phyloP scores from a whole-genome alignment of 2,888 invertebrate genomes.

The Clanis bilineata region DNA sequence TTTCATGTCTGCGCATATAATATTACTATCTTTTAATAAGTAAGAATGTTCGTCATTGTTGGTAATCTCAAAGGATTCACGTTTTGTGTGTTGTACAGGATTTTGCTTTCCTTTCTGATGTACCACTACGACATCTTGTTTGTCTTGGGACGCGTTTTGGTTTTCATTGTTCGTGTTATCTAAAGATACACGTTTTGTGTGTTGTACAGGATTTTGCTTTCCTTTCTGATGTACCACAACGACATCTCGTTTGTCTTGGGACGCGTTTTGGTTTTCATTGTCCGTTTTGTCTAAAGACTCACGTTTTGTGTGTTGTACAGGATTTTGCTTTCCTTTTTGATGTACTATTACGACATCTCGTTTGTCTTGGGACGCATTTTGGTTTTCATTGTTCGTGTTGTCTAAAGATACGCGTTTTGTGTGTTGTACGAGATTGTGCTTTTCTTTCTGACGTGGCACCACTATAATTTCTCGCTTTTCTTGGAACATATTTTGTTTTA shows the following conservation, averaged over 20 bases:
- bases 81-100: too few relatives aligned
- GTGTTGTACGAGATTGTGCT: background rate
- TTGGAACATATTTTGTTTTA: background rate
- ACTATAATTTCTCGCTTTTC: background rate
- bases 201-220: background rate
- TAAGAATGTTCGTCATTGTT: too few relatives aligned
- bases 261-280: background rate
- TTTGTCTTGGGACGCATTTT: background rate
- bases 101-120: too few relatives aligned
- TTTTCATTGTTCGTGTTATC: background rate
- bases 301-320: background rate
- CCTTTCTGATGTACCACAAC: too few relatives aligned
- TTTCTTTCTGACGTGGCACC: too few relatives aligned
- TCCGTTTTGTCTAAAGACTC: background rate
- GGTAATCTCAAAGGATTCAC: too few relatives aligned
- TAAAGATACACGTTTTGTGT: background rate
- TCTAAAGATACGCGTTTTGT: too few relatives aligned
- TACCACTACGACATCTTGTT: too few relatives aligned
- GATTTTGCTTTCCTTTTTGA: background rate
- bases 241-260: background rate
- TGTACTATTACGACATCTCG: background rate
- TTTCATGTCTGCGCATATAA: too few relatives aligned
- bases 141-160: too few relatives aligned
- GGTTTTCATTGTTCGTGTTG: background rate
- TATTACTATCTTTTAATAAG: too few relatives aligned